These are phyloP conservation scores for Stichopus horrens DNA, from an alignment of 53 echinoderm and acorn worm species.

Conservation along the genomic window DNA sequence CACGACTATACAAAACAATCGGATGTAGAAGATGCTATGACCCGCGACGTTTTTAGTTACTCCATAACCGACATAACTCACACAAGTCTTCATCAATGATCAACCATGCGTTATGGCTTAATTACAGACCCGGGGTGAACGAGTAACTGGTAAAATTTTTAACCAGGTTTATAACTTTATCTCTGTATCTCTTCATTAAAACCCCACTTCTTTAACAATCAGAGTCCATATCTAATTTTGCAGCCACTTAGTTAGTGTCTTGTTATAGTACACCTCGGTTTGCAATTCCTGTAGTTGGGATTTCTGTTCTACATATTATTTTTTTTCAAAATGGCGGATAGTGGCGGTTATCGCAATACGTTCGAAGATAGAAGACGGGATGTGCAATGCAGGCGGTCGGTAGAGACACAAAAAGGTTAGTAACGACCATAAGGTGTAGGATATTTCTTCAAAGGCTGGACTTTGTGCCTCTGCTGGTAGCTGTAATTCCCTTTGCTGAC, in stretches of 20 bases:
- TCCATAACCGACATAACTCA: conserved; percentile 46
- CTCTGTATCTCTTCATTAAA: conserved; percentile 55
- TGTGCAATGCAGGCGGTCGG: background rate
- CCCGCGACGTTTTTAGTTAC: conserved; percentile 42
- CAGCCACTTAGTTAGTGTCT: conserved; percentile 29
- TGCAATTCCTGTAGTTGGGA: background rate
- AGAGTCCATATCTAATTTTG: conserved; percentile 47
- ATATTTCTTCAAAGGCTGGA: background rate
- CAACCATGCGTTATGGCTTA: conserved; percentile 76
- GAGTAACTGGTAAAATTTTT: conserved; percentile 68
- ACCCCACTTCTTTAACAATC: conserved; percentile 28
- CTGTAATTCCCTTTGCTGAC: background rate
- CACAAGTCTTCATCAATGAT: conserved; percentile 61
- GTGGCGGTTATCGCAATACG: background rate
- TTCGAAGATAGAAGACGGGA: conserved; percentile 14
- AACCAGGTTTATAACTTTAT: conserved; percentile 85
- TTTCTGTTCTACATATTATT: background rate
- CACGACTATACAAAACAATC: background rate
- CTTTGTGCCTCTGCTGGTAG: conserved; percentile 27
- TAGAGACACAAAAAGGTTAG: conserved; percentile 10
- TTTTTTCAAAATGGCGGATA: conserved; percentile 35
- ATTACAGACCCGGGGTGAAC: conserved; percentile 62
- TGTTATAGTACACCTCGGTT: background rate
- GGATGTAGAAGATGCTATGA: conserved; percentile 13
- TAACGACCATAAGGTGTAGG: conserved; percentile 17